Conservation (phyloP, 2,888 invertebrate species). For the Stratiomys singularior region DNA sequence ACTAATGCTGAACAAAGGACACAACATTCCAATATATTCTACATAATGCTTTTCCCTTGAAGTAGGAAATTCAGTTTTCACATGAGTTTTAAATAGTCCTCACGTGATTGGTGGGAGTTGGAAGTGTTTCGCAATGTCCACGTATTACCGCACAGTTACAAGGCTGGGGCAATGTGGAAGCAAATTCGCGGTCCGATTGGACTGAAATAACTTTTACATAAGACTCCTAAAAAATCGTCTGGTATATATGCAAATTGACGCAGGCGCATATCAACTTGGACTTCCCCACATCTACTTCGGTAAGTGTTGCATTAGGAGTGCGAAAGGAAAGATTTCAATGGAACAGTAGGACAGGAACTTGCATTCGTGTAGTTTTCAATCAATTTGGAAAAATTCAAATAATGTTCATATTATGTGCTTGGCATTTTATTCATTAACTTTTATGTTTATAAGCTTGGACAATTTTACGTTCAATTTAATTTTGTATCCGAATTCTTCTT, state of each 20-base stretch:
- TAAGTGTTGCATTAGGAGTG: too few species aligned
- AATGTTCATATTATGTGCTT: neutral
- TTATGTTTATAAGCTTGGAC: neutral
- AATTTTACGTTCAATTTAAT: too few species aligned
- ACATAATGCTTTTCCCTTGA: too few species aligned
- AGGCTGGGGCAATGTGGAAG: neutral
- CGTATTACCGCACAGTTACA: neutral
- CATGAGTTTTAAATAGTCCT: neutral
- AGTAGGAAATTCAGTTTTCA: neutral
- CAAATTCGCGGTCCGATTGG: slow-evolving; percentile 25
- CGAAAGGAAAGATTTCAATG: slow-evolving; percentile 35
- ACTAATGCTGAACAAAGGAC: too few species aligned
- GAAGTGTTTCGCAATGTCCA: neutral
- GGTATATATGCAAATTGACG: neutral
- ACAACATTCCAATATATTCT: too few species aligned
- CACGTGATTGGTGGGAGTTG: neutral
- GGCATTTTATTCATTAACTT: neutral
- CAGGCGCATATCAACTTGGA: neutral
- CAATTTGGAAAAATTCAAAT: neutral
- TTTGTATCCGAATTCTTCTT: too few species aligned
- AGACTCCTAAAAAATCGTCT: too few species aligned
- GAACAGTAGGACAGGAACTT: slow-evolving; percentile 1
- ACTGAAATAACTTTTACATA: neutral
- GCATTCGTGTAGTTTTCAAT: neutral
- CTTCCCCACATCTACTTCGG: too few species aligned